phyloP scores from a whole-genome alignment of 2,888 invertebrate genomes.

The Eupelmus urozonus region DNA sequence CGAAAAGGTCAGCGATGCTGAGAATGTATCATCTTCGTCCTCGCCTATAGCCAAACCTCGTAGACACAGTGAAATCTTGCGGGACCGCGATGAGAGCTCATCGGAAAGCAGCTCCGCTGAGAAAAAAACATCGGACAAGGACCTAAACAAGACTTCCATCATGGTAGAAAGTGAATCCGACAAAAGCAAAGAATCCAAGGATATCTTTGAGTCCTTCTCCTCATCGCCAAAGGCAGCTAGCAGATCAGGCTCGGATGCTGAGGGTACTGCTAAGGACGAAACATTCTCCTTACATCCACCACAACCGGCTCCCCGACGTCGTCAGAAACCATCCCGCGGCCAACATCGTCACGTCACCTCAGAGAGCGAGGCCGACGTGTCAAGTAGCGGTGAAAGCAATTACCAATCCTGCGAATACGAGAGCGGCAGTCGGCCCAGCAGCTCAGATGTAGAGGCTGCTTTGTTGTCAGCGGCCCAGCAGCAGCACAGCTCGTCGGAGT shows the following conservation, averaged over 20 bases:
- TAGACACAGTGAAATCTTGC: conserved; percentile 48
- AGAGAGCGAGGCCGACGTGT: conserved; percentile 87
- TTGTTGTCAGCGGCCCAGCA: conserved; percentile 78
- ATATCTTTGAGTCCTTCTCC: conserved; percentile 46
- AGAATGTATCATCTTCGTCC: conserved; percentile 65
- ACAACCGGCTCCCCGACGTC: conserved; percentile 72
- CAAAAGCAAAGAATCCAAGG: conserved; percentile 42
- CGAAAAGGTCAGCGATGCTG: conserved; percentile 65
- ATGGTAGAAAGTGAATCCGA: conserved; percentile 37
- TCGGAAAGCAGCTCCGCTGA: conserved; percentile 54
- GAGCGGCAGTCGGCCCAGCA: conserved; percentile 86
- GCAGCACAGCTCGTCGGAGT: conserved; percentile 87
- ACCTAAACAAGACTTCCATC: conserved; percentile 37
- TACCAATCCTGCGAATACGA: conserved; percentile 92
- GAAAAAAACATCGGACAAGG: conserved; percentile 30
- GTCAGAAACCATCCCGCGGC: conserved; percentile 73
- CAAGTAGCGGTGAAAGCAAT: conserved; percentile 90
- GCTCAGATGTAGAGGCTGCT: conserved; percentile 93
- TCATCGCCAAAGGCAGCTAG: conserved; percentile 68
- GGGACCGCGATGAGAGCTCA: conserved; percentile 72
- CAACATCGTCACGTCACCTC: conserved; percentile 80
- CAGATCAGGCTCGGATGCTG: conserved; percentile 73
- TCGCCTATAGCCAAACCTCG: conserved; percentile 67
- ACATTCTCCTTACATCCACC: conserved; percentile 65
- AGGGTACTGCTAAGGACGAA: conserved; percentile 66